Evolutionary conservation across 2,797 vertebrate species (phyloP).

Genomic region (Xiphophorus birchmanni): DNA sequence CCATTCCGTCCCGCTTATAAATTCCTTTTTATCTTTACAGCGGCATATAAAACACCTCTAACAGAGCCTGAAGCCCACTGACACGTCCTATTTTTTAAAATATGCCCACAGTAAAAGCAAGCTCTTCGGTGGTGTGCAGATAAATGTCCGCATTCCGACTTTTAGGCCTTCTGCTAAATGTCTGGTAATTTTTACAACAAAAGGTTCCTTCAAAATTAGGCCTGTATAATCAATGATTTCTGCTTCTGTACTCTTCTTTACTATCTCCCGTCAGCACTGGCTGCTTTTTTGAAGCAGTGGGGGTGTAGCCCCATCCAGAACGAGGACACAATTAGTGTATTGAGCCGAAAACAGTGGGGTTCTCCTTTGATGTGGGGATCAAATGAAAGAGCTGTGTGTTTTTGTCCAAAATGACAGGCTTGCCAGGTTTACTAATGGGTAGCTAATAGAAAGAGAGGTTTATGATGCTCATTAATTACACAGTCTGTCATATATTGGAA

Average conservation of each 20-base stretch:
- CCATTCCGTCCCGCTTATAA: conserved; percentile 60
- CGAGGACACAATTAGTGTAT: conserved; percentile 95
- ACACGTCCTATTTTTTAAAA: conserved; percentile 39
- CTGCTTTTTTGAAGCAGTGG: conserved; percentile 85
- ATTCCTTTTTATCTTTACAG: conserved; percentile 79
- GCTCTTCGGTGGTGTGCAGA: conserved; percentile 32
- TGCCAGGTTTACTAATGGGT: conserved; percentile 96
- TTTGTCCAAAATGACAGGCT: conserved; percentile 97
- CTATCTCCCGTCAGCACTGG: conserved; percentile 77
- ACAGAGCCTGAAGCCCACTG: conserved; percentile 50
- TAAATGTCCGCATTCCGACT: conserved; percentile 34
- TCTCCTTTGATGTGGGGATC: conserved; percentile 96
- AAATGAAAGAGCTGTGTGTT: conserved; percentile 94
- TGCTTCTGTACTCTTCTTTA: conserved; percentile 75
- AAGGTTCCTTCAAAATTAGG: conserved; percentile 62
- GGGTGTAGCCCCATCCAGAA: conserved; percentile 87
- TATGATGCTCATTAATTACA: conserved; percentile 98
- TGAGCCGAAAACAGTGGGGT: conserved; percentile 94
- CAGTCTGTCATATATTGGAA: conserved; percentile 90
- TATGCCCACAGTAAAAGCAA: conserved; percentile 38
- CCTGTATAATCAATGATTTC: conserved; percentile 76
- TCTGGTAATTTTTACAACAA: conserved; percentile 55
- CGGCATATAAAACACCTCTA: conserved; percentile 51
- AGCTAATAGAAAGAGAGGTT: conserved; percentile 97
- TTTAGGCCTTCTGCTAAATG: conserved; percentile 32